A percentile compares a stretch with the other conserved stretches of the same genome.
These are phyloP conservation scores for Xenopus laevis DNA, from an alignment of 2,113 vertebrate species.

Conservation along the genomic window DNA sequence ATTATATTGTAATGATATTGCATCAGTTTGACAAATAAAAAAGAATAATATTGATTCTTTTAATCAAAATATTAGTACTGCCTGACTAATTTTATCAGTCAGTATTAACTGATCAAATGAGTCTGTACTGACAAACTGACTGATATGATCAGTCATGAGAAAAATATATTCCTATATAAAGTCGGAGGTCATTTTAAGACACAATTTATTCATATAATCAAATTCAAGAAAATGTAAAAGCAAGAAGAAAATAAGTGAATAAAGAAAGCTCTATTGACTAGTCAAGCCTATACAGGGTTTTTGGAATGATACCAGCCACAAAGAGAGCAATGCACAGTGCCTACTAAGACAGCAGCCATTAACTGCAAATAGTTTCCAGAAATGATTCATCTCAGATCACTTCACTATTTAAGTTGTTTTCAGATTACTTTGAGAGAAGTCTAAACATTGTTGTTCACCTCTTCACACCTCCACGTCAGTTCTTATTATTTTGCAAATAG, in stretches of 20 bases:
- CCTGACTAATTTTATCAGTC: no score
- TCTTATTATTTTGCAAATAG: constrained; percentile 29
- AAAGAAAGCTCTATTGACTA: background rate
- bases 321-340: background rate
- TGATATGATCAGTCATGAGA: no score
- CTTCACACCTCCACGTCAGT: constrained; percentile 4
- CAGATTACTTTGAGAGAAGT: constrained; percentile 29
- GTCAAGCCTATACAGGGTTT: background rate
- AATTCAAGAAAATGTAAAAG: no score
- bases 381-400: constrained; percentile 31
- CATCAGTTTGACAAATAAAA: no score
- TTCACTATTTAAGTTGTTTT: constrained; percentile 30
- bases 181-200: no score
- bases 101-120: no score
- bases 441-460: constrained; percentile 28
- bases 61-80: no score
- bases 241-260: background rate
- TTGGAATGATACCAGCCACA: background rate
- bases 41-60: no score
- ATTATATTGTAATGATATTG: no score
- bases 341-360: background rate
- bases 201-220: no score
- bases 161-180: no score
- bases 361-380: constrained; percentile 24
- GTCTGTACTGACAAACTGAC: no score